Conservation (phyloP, 2,888 invertebrate species). For the Cosmopolites sordidus region DNA sequence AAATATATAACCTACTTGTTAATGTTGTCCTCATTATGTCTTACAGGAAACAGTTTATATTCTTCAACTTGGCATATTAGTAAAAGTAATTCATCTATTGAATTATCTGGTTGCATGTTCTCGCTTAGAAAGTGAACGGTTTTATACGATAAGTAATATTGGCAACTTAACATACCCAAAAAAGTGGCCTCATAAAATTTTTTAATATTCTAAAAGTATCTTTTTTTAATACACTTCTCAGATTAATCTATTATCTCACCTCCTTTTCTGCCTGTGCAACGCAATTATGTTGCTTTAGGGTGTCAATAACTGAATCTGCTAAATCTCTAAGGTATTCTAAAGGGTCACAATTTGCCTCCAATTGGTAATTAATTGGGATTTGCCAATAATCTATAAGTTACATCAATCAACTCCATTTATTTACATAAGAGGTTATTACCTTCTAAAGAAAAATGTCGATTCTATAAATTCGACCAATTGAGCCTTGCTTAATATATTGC, state of each 20-base stretch:
- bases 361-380: constrained; percentile 89
- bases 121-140: constrained; percentile 83
- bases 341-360: constrained; percentile 52
- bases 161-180: constrained; percentile 91
- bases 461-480: constrained; percentile 95
- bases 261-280: constrained; percentile 63
- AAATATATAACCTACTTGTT: constrained; percentile 64
- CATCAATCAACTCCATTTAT: not conserved
- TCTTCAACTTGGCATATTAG: constrained; percentile 84
- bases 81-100: constrained; percentile 68
- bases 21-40: constrained; percentile 93
- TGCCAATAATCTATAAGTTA: constrained; percentile 57
- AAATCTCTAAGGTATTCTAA: constrained; percentile 68
- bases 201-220: not conserved
- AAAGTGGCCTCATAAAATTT: constrained; percentile 60
- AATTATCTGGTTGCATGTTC: constrained; percentile 59
- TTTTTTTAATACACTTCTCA: not conserved
- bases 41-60: constrained; percentile 88
- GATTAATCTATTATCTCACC: constrained; percentile 45
- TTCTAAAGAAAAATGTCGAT: constrained; percentile 96
- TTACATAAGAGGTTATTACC: constrained; percentile 42
- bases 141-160: constrained; percentile 91
- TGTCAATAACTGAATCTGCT: constrained; percentile 72
- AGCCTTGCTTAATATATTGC: constrained; percentile 88
- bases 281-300: constrained; percentile 73